Percentiles rank a stretch among this genome's conserved stretches.
phyloP scores from a whole-genome alignment of 1,140 invertebrate genomes.

The Elysia chlorotica region DNA sequence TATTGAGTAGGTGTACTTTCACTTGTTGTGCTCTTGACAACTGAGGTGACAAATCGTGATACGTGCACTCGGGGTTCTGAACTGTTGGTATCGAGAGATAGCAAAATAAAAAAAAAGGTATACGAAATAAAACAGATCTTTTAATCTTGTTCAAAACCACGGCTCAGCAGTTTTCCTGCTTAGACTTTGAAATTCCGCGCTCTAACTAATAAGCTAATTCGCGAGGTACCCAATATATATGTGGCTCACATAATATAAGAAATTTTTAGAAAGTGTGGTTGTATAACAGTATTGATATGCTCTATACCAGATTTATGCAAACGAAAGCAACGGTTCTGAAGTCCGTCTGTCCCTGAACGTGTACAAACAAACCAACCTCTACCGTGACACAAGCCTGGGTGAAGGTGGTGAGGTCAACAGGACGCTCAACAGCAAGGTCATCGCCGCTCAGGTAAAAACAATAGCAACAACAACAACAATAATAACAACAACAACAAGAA shows the following conservation, averaged over 20 bases:
- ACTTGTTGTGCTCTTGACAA: too few relatives aligned
- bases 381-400: background rate
- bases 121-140: too few relatives aligned
- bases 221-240: background rate
- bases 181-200: background rate
- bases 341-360: slow-evolving; percentile 18
- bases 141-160: too few relatives aligned
- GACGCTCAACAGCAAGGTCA: slow-evolving; percentile 40
- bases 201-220: too few relatives aligned
- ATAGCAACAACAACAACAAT: background rate
- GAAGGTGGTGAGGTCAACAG: background rate
- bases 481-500: background rate
- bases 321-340: background rate
- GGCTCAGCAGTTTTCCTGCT: too few relatives aligned
- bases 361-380: slow-evolving; percentile 18
- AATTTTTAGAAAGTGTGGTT: background rate
- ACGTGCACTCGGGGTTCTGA: too few relatives aligned
- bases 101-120: too few relatives aligned
- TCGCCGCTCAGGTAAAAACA: slow-evolving; percentile 32
- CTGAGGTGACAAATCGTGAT: too few relatives aligned
- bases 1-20: too few relatives aligned
- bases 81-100: too few relatives aligned
- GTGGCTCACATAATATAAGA: background rate
- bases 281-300: background rate
- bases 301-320: background rate